A percentile compares a stretch with the other conserved stretches of the same genome.
Evolutionary conservation across 1,140 invertebrate genomes (phyloP).

Genomic region (Drosophila ohnishii): DNA sequence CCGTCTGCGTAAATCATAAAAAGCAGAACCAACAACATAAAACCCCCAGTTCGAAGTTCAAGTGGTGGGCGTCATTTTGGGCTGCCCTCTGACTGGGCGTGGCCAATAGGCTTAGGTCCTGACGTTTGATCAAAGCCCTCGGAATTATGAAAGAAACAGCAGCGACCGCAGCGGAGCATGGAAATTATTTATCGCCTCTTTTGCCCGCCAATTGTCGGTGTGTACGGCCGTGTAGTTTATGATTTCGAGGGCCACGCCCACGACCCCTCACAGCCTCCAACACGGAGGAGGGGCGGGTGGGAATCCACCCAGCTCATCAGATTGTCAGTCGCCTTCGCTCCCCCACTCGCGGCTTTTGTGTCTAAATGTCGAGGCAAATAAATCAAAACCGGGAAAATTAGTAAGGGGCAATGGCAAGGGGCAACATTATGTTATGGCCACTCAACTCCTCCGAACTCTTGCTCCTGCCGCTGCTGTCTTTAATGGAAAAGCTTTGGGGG

Average conservation of each 20-base stretch:
- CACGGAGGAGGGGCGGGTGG: neutral
- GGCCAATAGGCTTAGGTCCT: conserved; percentile 66
- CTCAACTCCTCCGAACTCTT: neutral
- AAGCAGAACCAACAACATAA: conserved; percentile 33
- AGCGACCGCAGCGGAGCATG: conserved; percentile 40
- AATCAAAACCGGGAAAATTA: conserved; percentile 62
- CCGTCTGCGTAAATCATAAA: conserved; percentile 70
- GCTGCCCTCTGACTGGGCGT: conserved; percentile 21
- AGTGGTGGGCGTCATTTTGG: conserved; percentile 30
- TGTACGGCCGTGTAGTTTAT: conserved; percentile 63
- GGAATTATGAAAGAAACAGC: conserved; percentile 67
- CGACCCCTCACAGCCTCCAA: neutral
- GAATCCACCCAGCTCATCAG: conserved; percentile 69
- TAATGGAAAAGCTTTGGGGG: conserved; percentile 14
- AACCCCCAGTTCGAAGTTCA: conserved; percentile 36
- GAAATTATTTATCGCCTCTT: conserved; percentile 71
- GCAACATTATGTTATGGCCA: conserved; percentile 30
- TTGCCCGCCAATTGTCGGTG: conserved; percentile 60
- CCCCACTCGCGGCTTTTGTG: conserved; percentile 58
- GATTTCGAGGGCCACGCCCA: conserved; percentile 39
- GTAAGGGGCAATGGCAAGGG: neutral
- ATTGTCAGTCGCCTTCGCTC: conserved; percentile 10
- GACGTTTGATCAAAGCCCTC: conserved; percentile 74
- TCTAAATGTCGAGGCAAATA: conserved; percentile 64
- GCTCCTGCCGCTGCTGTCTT: conserved; percentile 29